These are phyloP conservation scores for Hydrocynus forskahlii DNA, from an alignment of 2,797 vertebrate genomes.

Conservation along the genomic window DNA sequence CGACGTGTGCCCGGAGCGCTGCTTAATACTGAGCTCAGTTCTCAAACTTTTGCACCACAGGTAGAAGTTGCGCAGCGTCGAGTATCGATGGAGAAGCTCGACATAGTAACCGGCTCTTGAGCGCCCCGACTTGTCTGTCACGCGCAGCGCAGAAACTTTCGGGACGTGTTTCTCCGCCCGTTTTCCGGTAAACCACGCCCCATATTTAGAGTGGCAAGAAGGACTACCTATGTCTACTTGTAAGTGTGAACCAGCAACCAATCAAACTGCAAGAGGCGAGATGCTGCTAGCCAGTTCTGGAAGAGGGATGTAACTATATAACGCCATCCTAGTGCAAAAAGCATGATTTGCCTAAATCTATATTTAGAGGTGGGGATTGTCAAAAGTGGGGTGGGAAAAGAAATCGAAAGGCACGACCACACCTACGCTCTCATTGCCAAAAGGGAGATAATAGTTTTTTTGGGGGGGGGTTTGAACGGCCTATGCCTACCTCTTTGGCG, in stretches of 20 bases:
- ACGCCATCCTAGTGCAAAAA: too few species aligned
- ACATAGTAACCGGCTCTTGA: conserved; percentile 2
- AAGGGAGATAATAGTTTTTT: too few species aligned
- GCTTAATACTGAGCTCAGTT: too few species aligned
- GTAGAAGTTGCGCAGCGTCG: not conserved
- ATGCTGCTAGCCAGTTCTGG: not conserved
- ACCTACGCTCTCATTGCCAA: conserved; percentile 57
- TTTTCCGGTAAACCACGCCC: not conserved
- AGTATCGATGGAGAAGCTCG: not conserved
- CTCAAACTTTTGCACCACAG: conserved; percentile 11
- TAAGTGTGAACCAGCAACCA: too few species aligned
- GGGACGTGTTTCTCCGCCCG: not conserved
- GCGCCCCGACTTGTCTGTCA: conserved; percentile 36
- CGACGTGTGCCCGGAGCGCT: too few species aligned
- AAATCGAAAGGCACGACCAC: conserved; percentile 38
- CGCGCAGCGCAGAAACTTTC: not conserved
- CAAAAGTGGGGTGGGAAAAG: not conserved
- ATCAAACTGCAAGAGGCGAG: not conserved
- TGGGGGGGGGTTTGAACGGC: too few species aligned
- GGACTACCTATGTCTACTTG: not conserved
- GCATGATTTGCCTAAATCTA: too few species aligned
- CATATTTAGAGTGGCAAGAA: not conserved
- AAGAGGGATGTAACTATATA: not conserved
- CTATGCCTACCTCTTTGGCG: conserved; percentile 46
- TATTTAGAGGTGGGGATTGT: not conserved